Evolutionary conservation across 2,888 invertebrate species (phyloP).

Genomic region (Agrotis ipsilon): DNA sequence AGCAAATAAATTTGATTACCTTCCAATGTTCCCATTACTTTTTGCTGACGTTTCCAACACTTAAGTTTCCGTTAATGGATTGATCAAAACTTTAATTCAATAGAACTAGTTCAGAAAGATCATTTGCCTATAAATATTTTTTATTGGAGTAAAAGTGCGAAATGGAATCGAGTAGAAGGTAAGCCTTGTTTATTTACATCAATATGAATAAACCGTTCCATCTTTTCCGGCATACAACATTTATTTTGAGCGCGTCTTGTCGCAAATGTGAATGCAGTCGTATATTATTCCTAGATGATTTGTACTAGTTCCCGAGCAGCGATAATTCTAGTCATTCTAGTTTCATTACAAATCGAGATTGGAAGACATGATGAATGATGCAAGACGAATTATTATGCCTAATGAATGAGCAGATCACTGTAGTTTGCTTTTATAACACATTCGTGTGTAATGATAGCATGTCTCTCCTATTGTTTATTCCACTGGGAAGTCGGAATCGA

Average conservation of each 20-base stretch:
- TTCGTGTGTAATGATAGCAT: slow-evolving; percentile 13
- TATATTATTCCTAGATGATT: slow-evolving; percentile 47
- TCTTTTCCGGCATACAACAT: slow-evolving; percentile 22
- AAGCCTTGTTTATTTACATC: slow-evolving; percentile 29
- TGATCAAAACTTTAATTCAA: slow-evolving; percentile 7
- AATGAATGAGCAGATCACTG: slow-evolving; percentile 57
- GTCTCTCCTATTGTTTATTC: slow-evolving; percentile 18
- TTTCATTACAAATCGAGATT: slow-evolving; percentile 47
- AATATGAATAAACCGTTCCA: slow-evolving; percentile 16
- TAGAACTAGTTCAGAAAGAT: neutral
- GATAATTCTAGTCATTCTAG: slow-evolving; percentile 55
- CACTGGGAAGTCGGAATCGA: slow-evolving; percentile 11
- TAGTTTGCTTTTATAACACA: slow-evolving; percentile 34
- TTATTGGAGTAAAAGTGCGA: slow-evolving; percentile 4
- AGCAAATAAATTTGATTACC: slow-evolving; percentile 42
- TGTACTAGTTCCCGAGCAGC: slow-evolving; percentile 21
- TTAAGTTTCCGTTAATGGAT: slow-evolving; percentile 11
- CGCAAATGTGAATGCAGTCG: slow-evolving; percentile 39
- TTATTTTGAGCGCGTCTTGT: slow-evolving; percentile 47
- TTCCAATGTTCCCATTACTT: slow-evolving; percentile 29
- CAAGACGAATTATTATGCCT: slow-evolving; percentile 53
- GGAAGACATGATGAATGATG: slow-evolving; percentile 52
- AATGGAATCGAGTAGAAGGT: neutral
- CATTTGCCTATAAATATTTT: neutral
- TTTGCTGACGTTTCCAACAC: slow-evolving; percentile 18